Percentiles rank a stretch among this genome's conserved stretches.
These are phyloP conservation scores for Acomys russatus DNA, from an alignment of 2,797 vertebrate genomes.

Conservation along the genomic window DNA sequence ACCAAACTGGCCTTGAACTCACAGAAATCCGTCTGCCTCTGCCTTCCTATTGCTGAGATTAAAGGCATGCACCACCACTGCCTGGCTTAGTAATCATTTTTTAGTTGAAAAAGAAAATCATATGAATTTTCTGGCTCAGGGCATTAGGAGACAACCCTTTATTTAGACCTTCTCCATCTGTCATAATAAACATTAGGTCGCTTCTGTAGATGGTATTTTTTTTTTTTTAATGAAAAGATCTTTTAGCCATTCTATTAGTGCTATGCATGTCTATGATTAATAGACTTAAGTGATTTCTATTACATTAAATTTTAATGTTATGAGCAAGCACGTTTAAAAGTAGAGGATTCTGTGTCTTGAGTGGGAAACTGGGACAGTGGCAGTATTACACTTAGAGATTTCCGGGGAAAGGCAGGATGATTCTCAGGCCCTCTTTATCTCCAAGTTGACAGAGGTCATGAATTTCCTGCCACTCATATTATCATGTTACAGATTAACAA, in stretches of 20 bases:
- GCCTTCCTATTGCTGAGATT: too few relatives aligned
- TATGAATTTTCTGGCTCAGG: constrained; percentile 4
- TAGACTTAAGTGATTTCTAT: constrained; percentile 17
- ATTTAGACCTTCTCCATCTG: not conserved
- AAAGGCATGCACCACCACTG: too few relatives aligned
- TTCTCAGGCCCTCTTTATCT: not conserved
- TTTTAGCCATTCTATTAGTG: constrained; percentile 32
- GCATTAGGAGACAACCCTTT: not conserved
- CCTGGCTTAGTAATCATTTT: not conserved
- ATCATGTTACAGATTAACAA: not conserved
- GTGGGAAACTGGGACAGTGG: constrained; percentile 10
- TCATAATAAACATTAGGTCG: not conserved
- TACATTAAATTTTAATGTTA: constrained; percentile 30
- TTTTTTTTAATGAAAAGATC: constrained; percentile 40
- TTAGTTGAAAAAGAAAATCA: constrained; percentile 44
- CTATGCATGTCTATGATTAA: not conserved
- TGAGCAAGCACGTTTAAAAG: not conserved
- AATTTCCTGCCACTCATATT: not conserved
- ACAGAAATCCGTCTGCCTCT: too few relatives aligned
- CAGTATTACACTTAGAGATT: not conserved
- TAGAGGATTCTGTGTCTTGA: not conserved
- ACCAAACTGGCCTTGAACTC: too few relatives aligned
- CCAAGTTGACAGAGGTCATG: not conserved
- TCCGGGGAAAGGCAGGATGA: not conserved
- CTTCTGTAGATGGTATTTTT: constrained; percentile 41